Evolutionary conservation across 2,888 invertebrate species (phyloP).

Genomic region (Epinotia nisella): DNA sequence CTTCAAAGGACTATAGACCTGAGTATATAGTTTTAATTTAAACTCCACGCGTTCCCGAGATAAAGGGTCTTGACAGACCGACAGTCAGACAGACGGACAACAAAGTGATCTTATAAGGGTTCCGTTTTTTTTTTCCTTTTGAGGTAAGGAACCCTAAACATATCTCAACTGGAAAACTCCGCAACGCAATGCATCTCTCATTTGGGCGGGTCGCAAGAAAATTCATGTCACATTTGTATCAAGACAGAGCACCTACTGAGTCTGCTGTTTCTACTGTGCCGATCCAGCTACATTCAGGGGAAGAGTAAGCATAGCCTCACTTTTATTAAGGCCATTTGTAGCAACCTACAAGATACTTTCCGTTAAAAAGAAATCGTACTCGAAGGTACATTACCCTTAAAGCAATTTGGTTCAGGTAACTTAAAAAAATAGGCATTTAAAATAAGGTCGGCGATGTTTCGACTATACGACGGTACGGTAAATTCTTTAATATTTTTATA

Average conservation of each 20-base stretch:
- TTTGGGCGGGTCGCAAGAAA: too few relatives aligned
- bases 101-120: too few relatives aligned
- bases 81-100: too few relatives aligned
- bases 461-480: too few relatives aligned
- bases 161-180: neutral
- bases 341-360: slow-evolving; percentile 46
- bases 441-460: neutral
- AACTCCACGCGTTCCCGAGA: too few relatives aligned
- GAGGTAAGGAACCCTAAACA: too few relatives aligned
- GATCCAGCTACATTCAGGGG: slow-evolving; percentile 45
- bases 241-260: neutral
- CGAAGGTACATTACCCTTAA: slow-evolving; percentile 22
- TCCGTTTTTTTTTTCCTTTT: too few relatives aligned
- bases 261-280: neutral
- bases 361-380: slow-evolving; percentile 37
- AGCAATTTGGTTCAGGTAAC: slow-evolving; percentile 27
- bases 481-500: too few relatives aligned
- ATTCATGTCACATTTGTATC: neutral
- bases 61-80: too few relatives aligned
- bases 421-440: slow-evolving; percentile 2
- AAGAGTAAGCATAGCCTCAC: slow-evolving; percentile 51
- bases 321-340: slow-evolving; percentile 56
- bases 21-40: too few relatives aligned
- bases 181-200: neutral
- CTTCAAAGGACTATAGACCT: too few relatives aligned